A percentile compares a stretch with the other conserved stretches of the same genome.
These are phyloP conservation scores for Phyllotis vaccarum DNA, from an alignment of 2,797 vertebrate genomes.

Conservation along the genomic window DNA sequence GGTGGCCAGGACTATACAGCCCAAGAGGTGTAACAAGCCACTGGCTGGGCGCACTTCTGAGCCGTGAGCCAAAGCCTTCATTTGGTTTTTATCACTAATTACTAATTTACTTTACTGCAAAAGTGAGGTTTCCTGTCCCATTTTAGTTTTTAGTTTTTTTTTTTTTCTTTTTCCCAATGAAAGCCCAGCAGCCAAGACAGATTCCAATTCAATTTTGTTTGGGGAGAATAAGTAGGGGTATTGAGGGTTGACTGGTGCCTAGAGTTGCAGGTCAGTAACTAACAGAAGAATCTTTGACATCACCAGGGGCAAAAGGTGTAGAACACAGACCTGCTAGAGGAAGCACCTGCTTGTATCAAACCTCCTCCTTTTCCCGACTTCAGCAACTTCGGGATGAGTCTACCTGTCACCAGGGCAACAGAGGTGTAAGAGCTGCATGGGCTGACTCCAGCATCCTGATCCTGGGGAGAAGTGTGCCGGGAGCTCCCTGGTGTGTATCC, in stretches of 20 bases:
- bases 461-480: slow-evolving; percentile 64
- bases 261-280: slow-evolving; percentile 80
- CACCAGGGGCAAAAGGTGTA: slow-evolving; percentile 80
- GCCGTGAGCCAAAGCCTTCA: slow-evolving; percentile 64
- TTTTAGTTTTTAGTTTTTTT: slow-evolving; percentile 26
- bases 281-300: slow-evolving; percentile 82
- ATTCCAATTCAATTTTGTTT: slow-evolving; percentile 61
- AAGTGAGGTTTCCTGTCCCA: slow-evolving; percentile 68
- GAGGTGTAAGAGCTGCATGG: slow-evolving; percentile 75
- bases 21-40: not conserved
- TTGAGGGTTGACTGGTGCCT: slow-evolving; percentile 81
- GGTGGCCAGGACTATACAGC: not conserved
- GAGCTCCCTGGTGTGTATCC: slow-evolving; percentile 66
- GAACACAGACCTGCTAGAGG: slow-evolving; percentile 78
- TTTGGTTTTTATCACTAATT: slow-evolving; percentile 59
- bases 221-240: slow-evolving; percentile 81
- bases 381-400: slow-evolving; percentile 81
- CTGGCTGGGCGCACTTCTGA: slow-evolving; percentile 29
- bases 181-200: slow-evolving; percentile 74
- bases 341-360: slow-evolving; percentile 79
- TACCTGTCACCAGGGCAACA: slow-evolving; percentile 80
- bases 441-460: slow-evolving; percentile 73
- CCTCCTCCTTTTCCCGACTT: slow-evolving; percentile 80
- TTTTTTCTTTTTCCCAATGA: slow-evolving; percentile 41
- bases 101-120: slow-evolving; percentile 59